These are phyloP conservation scores for Australoheros scitulus DNA, from an alignment of 2,113 vertebrate species.

Conservation along the genomic window DNA sequence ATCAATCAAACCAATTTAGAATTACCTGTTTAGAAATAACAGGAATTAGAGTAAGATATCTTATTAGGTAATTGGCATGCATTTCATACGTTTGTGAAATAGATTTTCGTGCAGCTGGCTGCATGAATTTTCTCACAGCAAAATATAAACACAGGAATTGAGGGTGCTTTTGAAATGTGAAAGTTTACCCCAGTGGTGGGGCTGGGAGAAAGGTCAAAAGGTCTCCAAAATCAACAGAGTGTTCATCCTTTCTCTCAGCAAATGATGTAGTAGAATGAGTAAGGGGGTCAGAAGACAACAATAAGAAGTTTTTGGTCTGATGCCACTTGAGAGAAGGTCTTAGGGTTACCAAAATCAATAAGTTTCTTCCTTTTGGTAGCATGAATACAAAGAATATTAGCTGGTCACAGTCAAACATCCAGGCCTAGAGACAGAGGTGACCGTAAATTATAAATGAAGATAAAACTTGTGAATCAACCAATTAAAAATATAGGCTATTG, in stretches of 20 bases:
- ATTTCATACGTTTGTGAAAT: background rate
- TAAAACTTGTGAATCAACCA: background rate
- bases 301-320: constrained; percentile 32
- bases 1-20: background rate
- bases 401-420: background rate
- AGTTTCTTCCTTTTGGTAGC: constrained; percentile 4
- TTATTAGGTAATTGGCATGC: background rate
- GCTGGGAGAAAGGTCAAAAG: constrained; percentile 33
- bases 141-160: background rate
- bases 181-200: background rate
- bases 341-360: constrained; percentile 22
- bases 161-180: background rate
- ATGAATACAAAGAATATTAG: background rate
- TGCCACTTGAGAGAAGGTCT: constrained; percentile 35
- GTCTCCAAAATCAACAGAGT: constrained; percentile 39
- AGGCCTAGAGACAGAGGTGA: background rate
- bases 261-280: constrained; percentile 13
- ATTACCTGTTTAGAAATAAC: background rate
- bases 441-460: background rate
- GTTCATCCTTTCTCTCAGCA: background rate
- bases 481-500: background rate
- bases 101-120: background rate
- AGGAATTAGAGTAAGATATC: background rate
- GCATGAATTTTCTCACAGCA: background rate
- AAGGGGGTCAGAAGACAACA: constrained; percentile 31